Conservation (phyloP, 2,113 vertebrate species). For the Dendrocopos noguchii region DNA sequence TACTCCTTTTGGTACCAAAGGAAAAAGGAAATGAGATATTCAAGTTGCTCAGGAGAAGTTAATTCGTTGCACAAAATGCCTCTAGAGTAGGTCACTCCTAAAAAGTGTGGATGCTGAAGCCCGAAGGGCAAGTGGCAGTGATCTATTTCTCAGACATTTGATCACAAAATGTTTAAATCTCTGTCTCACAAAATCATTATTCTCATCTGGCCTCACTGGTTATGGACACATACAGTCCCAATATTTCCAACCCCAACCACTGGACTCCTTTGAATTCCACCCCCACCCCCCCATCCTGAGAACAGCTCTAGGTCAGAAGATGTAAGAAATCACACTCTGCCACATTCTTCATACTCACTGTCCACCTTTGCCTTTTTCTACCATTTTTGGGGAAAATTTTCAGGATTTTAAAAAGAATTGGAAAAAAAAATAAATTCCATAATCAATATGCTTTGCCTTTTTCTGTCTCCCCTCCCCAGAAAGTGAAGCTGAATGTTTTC, state of each 20-base stretch:
- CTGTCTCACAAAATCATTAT: background rate
- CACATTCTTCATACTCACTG: background rate
- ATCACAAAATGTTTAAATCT: conserved; percentile 26
- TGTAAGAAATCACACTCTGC: background rate
- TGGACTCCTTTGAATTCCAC: background rate
- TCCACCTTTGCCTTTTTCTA: background rate
- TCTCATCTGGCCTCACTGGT: background rate
- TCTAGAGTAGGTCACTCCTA: conserved; percentile 20
- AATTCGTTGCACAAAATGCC: conserved; percentile 35
- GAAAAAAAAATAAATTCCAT: fast-evolving
- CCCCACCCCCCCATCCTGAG: background rate
- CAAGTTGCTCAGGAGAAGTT: conserved; percentile 1
- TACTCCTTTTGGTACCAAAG: conserved; percentile 39
- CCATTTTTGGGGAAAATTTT: background rate
- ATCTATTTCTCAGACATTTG: conserved; percentile 19
- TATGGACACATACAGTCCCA: background rate
- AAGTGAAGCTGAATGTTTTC: background rate
- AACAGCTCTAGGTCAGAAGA: background rate
- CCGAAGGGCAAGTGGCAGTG: background rate
- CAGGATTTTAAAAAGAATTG: background rate
- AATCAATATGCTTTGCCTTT: too few species aligned
- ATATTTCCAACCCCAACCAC: background rate
- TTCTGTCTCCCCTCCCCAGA: background rate
- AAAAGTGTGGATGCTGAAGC: background rate
- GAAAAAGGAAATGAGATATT: conserved; percentile 54